phyloP scores from a whole-genome alignment of 2,113 vertebrate species.

The Tetrax tetrax region DNA sequence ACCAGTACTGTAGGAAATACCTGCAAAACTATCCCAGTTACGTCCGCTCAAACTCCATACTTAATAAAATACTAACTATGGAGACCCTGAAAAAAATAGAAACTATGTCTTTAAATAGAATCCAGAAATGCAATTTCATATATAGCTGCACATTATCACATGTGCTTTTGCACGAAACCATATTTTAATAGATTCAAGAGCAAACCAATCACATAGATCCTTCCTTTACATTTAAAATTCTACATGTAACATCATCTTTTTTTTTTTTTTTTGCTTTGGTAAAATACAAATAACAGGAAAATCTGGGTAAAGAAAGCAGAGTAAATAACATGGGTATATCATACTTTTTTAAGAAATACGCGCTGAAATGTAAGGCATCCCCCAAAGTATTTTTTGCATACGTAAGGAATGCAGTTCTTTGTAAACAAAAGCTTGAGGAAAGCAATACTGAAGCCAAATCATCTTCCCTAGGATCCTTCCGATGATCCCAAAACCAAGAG shows the following conservation, averaged over 20 bases:
- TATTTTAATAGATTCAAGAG: conserved; percentile 29
- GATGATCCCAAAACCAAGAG: conserved; percentile 61
- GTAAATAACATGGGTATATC: conserved; percentile 43
- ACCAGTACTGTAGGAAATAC: conserved; percentile 45
- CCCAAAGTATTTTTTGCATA: conserved; percentile 68
- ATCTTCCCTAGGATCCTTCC: conserved; percentile 62
- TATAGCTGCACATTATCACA: neutral
- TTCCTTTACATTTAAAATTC: conserved; percentile 54
- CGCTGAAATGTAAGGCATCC: conserved; percentile 83
- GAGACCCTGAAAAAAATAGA: conserved; percentile 30
- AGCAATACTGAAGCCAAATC: conserved; percentile 70
- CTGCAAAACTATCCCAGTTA: conserved; percentile 47
- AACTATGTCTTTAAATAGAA: conserved; percentile 37
- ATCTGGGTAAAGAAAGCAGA: conserved; percentile 44
- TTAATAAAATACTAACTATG: conserved; percentile 36
- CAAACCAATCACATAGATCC: conserved; percentile 36
- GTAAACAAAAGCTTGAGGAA: conserved; percentile 82
- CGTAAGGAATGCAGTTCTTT: conserved; percentile 80
- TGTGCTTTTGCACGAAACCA: conserved; percentile 1
- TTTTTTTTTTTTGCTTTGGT: conserved; percentile 37
- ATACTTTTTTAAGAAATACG: conserved; percentile 73
- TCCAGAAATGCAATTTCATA: conserved; percentile 4
- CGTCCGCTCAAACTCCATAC: conserved; percentile 32
- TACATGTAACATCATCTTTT: neutral
- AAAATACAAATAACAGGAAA: conserved; percentile 38